Percentiles rank a stretch among this genome's conserved stretches.
Evolutionary conservation across 2,113 vertebrate species (phyloP).

Genomic region (Eurypyga helias): DNA sequence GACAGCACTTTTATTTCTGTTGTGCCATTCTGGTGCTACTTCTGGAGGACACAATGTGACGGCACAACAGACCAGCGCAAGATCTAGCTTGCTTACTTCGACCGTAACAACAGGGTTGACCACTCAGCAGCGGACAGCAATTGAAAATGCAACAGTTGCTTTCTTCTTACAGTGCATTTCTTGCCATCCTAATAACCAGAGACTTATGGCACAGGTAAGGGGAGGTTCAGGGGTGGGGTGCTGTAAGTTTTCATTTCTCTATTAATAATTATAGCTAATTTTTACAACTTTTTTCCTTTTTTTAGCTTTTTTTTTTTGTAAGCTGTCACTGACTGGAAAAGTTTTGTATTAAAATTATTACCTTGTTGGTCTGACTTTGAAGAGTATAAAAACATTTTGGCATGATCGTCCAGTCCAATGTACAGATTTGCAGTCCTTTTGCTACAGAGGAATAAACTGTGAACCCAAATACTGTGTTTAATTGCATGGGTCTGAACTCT

Average conservation of each 20-base stretch:
- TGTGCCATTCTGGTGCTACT: constrained; percentile 94
- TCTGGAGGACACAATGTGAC: constrained; percentile 76
- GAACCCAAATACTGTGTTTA: background rate
- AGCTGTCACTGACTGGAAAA: background rate
- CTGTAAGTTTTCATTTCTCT: background rate
- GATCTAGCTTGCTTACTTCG: constrained; percentile 82
- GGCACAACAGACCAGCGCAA: constrained; percentile 70
- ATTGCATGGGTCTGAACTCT: background rate
- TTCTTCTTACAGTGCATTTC: constrained; percentile 99
- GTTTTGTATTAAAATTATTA: background rate
- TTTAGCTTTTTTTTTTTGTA: background rate
- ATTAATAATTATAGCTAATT: background rate
- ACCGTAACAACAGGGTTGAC: constrained; percentile 84
- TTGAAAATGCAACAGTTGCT: constrained; percentile 96
- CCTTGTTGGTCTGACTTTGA: background rate
- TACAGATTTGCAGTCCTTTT: background rate
- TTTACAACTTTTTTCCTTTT: background rate
- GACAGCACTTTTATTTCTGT: constrained; percentile 95
- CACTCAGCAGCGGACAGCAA: constrained; percentile 94
- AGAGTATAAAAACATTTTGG: background rate
- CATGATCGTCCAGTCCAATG: accelerated
- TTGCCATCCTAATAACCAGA: constrained; percentile 97
- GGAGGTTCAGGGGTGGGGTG: background rate
- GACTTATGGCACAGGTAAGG: constrained; percentile 96
- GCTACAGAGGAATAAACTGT: background rate